Evolutionary conservation across 2,797 vertebrate genomes (phyloP).

Genomic region (Eptatretus atami): DNA sequence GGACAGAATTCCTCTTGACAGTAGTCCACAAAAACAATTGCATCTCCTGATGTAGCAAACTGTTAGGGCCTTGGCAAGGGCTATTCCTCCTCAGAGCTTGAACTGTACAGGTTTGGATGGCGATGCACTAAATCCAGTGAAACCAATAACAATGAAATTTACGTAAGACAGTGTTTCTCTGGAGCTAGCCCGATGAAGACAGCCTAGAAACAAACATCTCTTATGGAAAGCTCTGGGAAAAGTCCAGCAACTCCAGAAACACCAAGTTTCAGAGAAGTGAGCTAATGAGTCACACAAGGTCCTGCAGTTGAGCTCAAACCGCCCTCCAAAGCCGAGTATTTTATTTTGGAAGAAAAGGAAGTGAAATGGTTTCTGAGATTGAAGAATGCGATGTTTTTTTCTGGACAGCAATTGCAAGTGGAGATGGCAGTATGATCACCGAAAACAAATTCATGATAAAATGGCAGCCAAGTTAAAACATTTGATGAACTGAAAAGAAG

Average conservation of each 20-base stretch:
- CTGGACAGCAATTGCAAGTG: background rate
- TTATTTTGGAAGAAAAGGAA: constrained; percentile 47
- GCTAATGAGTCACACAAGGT: constrained; percentile 68
- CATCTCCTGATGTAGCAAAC: constrained; percentile 16
- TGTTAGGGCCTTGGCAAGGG: background rate
- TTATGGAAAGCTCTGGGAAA: constrained; percentile 90
- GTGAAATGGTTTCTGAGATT: constrained; percentile 23
- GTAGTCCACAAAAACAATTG: constrained; percentile 53
- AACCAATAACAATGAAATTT: constrained; percentile 3
- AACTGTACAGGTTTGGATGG: constrained; percentile 29
- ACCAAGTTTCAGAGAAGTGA: constrained; percentile 87
- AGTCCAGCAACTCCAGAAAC: constrained; percentile 68
- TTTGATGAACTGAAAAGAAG: constrained; percentile 88
- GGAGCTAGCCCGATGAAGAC: constrained; percentile 68
- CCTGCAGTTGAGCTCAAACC: constrained; percentile 26
- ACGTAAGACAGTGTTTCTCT: constrained; percentile 10
- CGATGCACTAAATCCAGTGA: constrained; percentile 2
- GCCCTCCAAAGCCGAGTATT: constrained; percentile 28
- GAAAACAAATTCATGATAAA: constrained; percentile 98
- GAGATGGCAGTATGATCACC: constrained; percentile 44
- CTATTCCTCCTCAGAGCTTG: constrained; percentile 17
- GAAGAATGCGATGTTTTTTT: constrained; percentile 18
- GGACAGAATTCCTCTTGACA: constrained; percentile 67
- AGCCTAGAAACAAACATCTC: constrained; percentile 74
- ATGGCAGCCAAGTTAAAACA: constrained; percentile 91